phyloP scores from a whole-genome alignment of 2,113 vertebrate genomes.

The Tragelaphus buxtoni region DNA sequence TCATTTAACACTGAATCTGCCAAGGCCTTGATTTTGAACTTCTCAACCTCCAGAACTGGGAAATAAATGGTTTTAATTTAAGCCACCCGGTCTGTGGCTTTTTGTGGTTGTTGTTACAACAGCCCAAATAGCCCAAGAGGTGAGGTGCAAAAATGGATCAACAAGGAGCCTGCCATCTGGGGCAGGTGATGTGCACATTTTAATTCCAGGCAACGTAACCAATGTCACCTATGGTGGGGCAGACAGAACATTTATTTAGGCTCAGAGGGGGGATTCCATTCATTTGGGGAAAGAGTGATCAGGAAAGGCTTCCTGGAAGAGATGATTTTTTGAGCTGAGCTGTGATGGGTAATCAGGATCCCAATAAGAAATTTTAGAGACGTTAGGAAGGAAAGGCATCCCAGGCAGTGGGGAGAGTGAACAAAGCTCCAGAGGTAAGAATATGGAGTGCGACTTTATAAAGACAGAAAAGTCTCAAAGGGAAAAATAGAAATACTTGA shows the following conservation, averaged over 20 bases:
- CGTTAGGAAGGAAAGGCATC: neutral
- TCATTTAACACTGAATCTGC: neutral
- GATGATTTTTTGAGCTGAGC: neutral
- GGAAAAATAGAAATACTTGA: neutral
- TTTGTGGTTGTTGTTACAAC: neutral
- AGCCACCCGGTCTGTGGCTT: neutral
- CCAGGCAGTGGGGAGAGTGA: neutral
- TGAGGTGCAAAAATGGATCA: neutral
- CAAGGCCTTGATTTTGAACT: neutral
- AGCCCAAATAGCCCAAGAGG: neutral
- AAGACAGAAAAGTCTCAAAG: neutral
- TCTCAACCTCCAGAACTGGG: neutral
- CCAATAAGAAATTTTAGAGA: neutral
- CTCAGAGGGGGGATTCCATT: neutral
- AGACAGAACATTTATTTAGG: neutral
- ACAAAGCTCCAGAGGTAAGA: neutral
- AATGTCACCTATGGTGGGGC: neutral
- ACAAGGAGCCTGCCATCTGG: neutral
- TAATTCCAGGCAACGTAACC: neutral
- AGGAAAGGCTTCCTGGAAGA: constrained; percentile 6
- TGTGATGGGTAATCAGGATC: neutral
- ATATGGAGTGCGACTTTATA: neutral
- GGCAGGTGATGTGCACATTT: neutral
- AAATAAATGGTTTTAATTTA: neutral
- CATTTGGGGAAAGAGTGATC: neutral